Conservation (phyloP, 2,797 vertebrate genomes). For the Dicrostonyx torquatus region DNA sequence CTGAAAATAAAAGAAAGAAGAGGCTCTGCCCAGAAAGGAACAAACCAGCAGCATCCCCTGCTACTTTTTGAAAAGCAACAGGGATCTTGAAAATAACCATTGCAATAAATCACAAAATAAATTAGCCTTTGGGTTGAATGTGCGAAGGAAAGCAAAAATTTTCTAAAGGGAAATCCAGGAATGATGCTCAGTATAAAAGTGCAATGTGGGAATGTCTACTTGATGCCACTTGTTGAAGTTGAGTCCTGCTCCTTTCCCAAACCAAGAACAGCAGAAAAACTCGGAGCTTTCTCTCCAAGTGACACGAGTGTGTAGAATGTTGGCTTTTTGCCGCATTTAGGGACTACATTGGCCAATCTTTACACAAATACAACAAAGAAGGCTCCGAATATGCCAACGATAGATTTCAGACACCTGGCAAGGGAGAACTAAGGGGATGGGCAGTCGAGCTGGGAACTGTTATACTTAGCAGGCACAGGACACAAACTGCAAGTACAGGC, state of each 20-base stretch:
- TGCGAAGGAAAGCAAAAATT: slow-evolving; percentile 2
- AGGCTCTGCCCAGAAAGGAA: neutral
- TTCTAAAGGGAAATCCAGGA: slow-evolving; percentile 1
- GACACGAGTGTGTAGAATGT: slow-evolving; percentile 32
- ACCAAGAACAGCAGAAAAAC: slow-evolving; percentile 34
- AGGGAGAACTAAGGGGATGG: neutral
- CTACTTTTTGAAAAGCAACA: slow-evolving; percentile 6
- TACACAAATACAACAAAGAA: slow-evolving; percentile 30
- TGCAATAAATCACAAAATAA: slow-evolving; percentile 38
- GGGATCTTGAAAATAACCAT: slow-evolving; percentile 30
- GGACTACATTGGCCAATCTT: slow-evolving; percentile 28
- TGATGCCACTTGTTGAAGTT: neutral
- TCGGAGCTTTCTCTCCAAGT: slow-evolving; percentile 41
- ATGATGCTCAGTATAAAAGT: neutral
- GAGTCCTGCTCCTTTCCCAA: slow-evolving; percentile 44
- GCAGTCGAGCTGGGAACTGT: slow-evolving; percentile 26
- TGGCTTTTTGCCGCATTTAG: neutral
- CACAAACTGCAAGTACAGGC: slow-evolving; percentile 8
- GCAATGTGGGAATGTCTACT: neutral
- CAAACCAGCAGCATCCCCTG: neutral
- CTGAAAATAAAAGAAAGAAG: neutral
- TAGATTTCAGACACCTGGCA: slow-evolving; percentile 37
- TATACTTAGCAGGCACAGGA: neutral
- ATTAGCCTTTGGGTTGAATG: neutral
- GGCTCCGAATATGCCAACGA: slow-evolving; percentile 45